Evolutionary conservation across 92 coral and sea anemone species (phyloP).

Genomic region (Zoanthus gigantus): DNA sequence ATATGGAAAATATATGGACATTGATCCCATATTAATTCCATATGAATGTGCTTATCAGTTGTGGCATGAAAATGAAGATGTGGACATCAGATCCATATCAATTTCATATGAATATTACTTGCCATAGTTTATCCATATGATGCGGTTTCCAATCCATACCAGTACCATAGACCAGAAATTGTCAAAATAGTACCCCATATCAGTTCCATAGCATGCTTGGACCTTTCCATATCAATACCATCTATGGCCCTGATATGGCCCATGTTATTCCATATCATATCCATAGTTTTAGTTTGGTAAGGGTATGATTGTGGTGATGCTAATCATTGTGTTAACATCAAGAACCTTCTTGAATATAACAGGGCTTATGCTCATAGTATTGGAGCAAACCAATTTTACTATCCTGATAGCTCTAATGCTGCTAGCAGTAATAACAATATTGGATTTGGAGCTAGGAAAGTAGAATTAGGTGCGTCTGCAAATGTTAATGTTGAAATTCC

Average conservation of each 20-base stretch:
- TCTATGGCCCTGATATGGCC: conserved; percentile 51
- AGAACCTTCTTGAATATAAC: no score
- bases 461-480: no score
- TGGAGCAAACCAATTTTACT: no score
- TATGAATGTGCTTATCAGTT: conserved; percentile 5
- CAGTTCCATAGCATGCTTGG: conserved; percentile 44
- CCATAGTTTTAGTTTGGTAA: conserved; percentile 2
- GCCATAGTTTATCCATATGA: conserved; percentile 33
- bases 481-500: no score
- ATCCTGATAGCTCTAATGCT: no score
- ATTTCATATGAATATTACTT: conserved; percentile 5
- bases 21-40: conserved; percentile 15
- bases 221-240: conserved; percentile 57
- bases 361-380: no score
- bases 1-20: conserved; percentile 34
- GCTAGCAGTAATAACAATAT: no score
- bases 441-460: no score
- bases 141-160: conserved; percentile 26
- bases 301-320: no score
- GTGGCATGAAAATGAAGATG: background rate
- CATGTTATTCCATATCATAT: conserved; percentile 19
- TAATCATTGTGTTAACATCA: no score
- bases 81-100: conserved; percentile 30
- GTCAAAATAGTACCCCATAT: conserved; percentile 46
- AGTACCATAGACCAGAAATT: conserved; percentile 48